These are phyloP conservation scores for Liparis tanakae DNA, from an alignment of 2,797 vertebrate species.

Conservation along the genomic window DNA sequence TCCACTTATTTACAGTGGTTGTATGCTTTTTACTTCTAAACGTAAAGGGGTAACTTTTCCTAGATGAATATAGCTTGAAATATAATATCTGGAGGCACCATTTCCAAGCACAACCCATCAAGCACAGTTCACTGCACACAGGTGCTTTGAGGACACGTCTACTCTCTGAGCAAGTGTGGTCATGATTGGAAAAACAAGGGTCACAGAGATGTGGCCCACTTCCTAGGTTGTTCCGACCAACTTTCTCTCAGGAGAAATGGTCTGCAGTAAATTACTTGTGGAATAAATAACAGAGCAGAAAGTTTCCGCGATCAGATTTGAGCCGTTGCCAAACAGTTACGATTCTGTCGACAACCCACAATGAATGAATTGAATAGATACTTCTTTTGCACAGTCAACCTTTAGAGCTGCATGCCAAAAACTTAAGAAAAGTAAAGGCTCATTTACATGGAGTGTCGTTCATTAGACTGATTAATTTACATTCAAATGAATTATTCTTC, in stretches of 20 bases:
- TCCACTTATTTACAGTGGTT: not conserved
- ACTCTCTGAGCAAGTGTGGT: slow-evolving; percentile 11
- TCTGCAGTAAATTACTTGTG: not conserved
- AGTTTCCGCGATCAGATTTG: not conserved
- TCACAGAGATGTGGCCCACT: slow-evolving; percentile 4
- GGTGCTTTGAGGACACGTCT: slow-evolving; percentile 15
- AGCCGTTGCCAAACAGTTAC: not conserved
- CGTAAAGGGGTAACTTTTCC: not conserved
- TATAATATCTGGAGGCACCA: slow-evolving; percentile 2
- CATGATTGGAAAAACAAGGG: slow-evolving; percentile 1
- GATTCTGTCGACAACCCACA: not conserved
- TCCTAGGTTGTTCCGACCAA: slow-evolving; percentile 6
- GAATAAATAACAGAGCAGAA: slow-evolving; percentile 7
- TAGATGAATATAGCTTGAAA: not conserved
- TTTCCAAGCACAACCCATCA: slow-evolving; percentile 11
- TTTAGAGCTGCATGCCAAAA: not conserved
- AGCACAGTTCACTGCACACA: slow-evolving; percentile 2
- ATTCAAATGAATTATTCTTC: not conserved
- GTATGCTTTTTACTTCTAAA: not conserved
- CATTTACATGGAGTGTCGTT: not conserved
- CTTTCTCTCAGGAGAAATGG: not conserved
- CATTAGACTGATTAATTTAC: not conserved
- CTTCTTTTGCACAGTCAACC: not conserved
- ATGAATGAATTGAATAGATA: not conserved
- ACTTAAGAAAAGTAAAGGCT: not conserved